Evolutionary conservation across 2,888 invertebrate species (phyloP), one percentile per base, ranked within the genome.

Genomic region (Drosophila pegasa): DNA sequence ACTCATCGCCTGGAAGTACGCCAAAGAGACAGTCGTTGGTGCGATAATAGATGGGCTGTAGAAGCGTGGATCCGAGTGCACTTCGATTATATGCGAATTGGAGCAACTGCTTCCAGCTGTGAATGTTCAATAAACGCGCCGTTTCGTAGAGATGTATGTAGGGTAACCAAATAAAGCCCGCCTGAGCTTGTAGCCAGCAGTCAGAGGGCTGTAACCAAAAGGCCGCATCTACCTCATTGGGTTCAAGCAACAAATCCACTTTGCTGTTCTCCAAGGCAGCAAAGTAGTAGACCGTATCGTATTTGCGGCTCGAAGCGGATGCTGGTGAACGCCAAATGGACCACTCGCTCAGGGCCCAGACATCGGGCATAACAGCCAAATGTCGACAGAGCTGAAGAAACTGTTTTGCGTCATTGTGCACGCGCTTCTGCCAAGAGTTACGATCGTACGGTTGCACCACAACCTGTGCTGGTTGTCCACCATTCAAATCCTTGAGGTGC

Each of bases 341-440:
- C 97, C 97, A 97, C 87, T 96, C 95, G 78, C 95, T 93, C n/a
- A 97, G 91, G 0, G 95, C 94, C 95, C 96, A 96, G 50, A 98
- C 93, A 91, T 97, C 96, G 0, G 97, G 97, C 80, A 95, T 94
- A 66, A 96, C 94, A 37, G 94, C 92, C 37, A 95, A 92, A 71
- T 94, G 92, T 62, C 94, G 92, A 87, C 97, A 97, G 72, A 97
- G 93, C 47, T 93, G 93, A 5, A 96, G 90, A 89, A 97, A 95
- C 76, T 91, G 86, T 2, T 67, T 45, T 2, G 91, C 75, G 75
- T 92, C 87, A 6, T 90, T 78, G 59, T 92, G 92, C 0, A 92
- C 90, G 5, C 91, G 92, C 47, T 93, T 87, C 87, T 95, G 95
- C 96, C 96, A 96, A 70, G 93, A 80, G 40, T 92, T 90, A 9